Evolutionary conservation across 2,797 vertebrate species (phyloP), one percentile per base, ranked within the genome.

Genomic region (Lutjanus argentimaculatus): DNA sequence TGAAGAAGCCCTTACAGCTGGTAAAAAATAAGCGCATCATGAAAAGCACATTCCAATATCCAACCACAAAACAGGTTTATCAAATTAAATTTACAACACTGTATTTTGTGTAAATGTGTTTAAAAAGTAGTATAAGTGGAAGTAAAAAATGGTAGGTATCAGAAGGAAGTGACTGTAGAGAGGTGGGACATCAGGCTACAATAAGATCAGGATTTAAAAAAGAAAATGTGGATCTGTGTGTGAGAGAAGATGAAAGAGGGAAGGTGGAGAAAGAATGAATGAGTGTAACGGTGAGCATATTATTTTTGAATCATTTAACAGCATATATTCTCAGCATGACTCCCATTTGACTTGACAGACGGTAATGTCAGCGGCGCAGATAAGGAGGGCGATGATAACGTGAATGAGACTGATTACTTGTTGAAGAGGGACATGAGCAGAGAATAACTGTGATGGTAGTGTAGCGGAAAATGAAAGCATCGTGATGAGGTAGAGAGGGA

Each of bases 251-350:
- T 43, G 10, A 75, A 77, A 67, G 62, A 25, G 16, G 15, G 30
- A 16, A 8, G 40, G 1, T 56, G 11, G 59, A 43, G 55, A 61
- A 40, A 15, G 43, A 43, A 57, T 65, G 63, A 85, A 42, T 45
- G 9, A 65, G 16, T 30, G 58, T 40, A 30, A 62, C 17, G 8
- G 53, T 22, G 22, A 67, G 7, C n/a, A 17, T 77, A 79, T 85
- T 90, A 81, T 87, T 84, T 91, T 79, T 80, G 63, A 87, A 77
- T 87, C 70, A 85, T 87, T 90, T 75, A 86, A 55, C 82, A 70
- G 75, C 68, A 74, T 22, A 64, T 73, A 72, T 71, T 82, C 75
- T 9, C 85, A 71, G 84, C 55, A 40, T 59, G 63, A 58, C 69
- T 77, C 46, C 68, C 59, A 25, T 80, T 80, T 77, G 67, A 77